phyloP scores from a whole-genome alignment of 2,888 invertebrate genomes.

The Tineola bisselliella region DNA sequence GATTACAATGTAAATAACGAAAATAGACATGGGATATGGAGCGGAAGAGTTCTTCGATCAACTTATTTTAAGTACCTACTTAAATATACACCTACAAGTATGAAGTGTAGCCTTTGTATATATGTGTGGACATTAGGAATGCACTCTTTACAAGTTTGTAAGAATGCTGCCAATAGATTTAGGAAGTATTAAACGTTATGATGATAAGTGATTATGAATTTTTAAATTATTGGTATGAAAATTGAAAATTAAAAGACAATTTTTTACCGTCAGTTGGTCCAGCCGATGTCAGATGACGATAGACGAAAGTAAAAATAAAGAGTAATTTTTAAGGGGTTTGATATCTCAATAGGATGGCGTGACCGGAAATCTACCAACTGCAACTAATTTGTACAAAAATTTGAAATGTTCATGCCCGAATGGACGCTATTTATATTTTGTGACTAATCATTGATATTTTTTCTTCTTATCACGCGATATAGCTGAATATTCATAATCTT shows the following conservation, averaged over 20 bases:
- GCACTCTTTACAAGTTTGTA: too few relatives aligned
- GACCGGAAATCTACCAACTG: neutral
- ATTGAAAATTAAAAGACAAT: too few relatives aligned
- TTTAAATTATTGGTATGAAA: too few relatives aligned
- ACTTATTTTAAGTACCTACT: neutral
- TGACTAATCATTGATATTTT: neutral
- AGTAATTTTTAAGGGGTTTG: neutral
- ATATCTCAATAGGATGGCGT: neutral
- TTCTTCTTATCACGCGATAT: neutral
- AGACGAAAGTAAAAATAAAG: neutral
- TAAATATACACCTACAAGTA: neutral
- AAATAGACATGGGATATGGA: constrained; percentile 3
- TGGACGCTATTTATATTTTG: neutral
- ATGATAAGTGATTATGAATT: too few relatives aligned
- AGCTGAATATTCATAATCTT: neutral
- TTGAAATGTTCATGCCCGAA: neutral
- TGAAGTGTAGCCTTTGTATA: too few relatives aligned
- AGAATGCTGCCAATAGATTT: too few relatives aligned
- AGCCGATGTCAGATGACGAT: too few relatives aligned
- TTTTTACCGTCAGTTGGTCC: too few relatives aligned
- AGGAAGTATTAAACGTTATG: too few relatives aligned
- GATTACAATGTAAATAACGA: neutral
- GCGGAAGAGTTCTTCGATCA: neutral
- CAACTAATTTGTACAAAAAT: neutral
- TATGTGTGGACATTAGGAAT: too few relatives aligned